A percentile compares a stretch with the other conserved stretches of the same genome.
Evolutionary conservation across 2,113 vertebrate species (phyloP).

Genomic region (Rhadina sibilatrix): DNA sequence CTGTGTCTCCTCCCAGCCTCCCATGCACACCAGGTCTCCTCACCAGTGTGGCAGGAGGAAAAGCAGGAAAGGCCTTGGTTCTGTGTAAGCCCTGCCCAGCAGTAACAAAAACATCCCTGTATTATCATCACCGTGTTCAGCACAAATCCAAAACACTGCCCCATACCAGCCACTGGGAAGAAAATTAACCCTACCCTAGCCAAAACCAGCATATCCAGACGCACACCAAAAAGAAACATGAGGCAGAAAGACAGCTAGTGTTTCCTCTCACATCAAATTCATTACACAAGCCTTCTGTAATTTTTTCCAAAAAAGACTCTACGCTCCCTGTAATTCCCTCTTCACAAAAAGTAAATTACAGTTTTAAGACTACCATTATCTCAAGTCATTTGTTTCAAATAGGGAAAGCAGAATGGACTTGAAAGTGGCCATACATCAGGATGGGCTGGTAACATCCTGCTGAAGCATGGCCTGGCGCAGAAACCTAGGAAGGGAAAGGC

Average conservation of each 20-base stretch:
- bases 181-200: neutral
- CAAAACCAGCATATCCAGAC: neutral
- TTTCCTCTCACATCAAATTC: neutral
- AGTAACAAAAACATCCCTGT: neutral
- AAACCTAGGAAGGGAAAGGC: neutral
- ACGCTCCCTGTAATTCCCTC: conserved; percentile 35
- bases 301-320: neutral
- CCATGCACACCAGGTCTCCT: neutral
- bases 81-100: neutral
- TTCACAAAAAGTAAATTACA: conserved; percentile 57
- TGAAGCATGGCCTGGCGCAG: neutral
- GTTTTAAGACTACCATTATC: conserved; percentile 57
- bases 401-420: neutral
- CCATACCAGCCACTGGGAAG: neutral
- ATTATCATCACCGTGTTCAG: neutral
- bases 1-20: neutral
- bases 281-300: neutral
- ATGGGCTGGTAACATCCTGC: neutral
- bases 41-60: neutral
- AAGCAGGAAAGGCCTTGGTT: neutral
- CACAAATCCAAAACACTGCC: neutral
- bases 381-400: conserved; percentile 51
- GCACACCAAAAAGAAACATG: neutral
- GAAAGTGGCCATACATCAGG: neutral
- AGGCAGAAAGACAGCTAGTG: neutral